A percentile compares a stretch with the other conserved stretches of the same genome.
These are phyloP conservation scores for Troilus luridus DNA, from an alignment of 2,888 invertebrate genomes.

Conservation along the genomic window DNA sequence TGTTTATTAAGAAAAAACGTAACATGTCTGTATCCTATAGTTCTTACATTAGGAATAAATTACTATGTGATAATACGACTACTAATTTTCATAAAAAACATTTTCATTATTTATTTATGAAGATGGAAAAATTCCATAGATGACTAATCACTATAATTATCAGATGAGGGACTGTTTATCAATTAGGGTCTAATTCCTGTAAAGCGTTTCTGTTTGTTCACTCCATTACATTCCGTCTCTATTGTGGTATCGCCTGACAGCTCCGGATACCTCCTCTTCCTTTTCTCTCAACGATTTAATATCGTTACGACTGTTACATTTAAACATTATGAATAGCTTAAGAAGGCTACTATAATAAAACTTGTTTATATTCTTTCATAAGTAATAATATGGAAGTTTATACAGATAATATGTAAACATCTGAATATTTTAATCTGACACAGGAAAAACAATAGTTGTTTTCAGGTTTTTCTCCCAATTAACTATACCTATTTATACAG, in stretches of 20 bases:
- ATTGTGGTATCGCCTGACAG: neutral
- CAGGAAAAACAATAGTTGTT: too few relatives aligned
- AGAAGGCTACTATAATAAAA: neutral
- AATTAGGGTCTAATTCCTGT: neutral
- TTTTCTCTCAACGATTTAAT: neutral
- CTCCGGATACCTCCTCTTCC: neutral
- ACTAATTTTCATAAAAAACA: too few relatives aligned
- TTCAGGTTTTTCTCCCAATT: too few relatives aligned
- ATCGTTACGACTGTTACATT: neutral
- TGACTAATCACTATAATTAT: slow-evolving; percentile 11
- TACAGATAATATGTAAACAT: too few relatives aligned
- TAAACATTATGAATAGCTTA: neutral
- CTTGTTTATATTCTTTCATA: too few relatives aligned
- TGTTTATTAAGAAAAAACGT: too few relatives aligned
- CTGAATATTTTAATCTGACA: too few relatives aligned
- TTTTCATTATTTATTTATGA: neutral
- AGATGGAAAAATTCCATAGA: neutral
- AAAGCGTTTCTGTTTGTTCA: neutral
- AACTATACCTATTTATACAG: too few relatives aligned
- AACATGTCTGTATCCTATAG: too few relatives aligned
- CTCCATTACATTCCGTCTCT: neutral
- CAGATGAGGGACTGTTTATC: neutral
- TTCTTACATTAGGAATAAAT: too few relatives aligned
- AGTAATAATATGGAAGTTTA: too few relatives aligned
- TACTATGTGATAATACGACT: too few relatives aligned